Evolutionary conservation across 2,888 invertebrate genomes (phyloP), one percentile per base, ranked within the genome.

Genomic region (Andrena marginata): DNA sequence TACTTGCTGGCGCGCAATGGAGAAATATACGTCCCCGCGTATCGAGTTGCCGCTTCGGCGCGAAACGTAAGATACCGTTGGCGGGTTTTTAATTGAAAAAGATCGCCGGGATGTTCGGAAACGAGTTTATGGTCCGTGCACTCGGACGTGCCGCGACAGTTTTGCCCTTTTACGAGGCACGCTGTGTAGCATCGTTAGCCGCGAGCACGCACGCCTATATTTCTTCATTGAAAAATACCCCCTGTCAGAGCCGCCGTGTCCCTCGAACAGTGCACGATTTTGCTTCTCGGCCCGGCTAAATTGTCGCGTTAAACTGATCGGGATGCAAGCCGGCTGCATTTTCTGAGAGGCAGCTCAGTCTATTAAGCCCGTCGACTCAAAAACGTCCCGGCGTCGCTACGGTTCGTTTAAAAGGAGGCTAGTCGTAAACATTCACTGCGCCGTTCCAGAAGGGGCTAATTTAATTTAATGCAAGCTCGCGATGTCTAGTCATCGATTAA

Each of bases 71-170:
- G 67, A 33, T 1, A 26, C 49, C 67, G 51, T 35, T 29, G 13
- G 35, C 29, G 26, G 29, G 3, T 49, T 79, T 79, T 31, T 80
- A 80, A 80, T 80, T 80, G 63, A 68, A 29, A 80, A 72, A 72
- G 8, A 72, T 63, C 26, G 72, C 33, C 5, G 10, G 23, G 7
- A 42, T 33, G 49, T 69, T 78, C 31, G 68, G 26, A 63, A 69
- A 69, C 26, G 63, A 63, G 54, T 48, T 35, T 71, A 33, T 48
- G 63, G 23, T 20, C n/a, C 6, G 13, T 48, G 51, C 35, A 23
- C 42, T 54, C 42, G 56, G 29, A 56, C 20, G 16, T 68, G 59
- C 64, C 56, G 13, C 26, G 48, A 13, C 49, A 68, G n/a, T 72
- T 79, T 63, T 67, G n/a, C 35, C 48, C 26, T 62, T 78, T 67